Conservation (phyloP, 2,113 vertebrate genomes). For the Podarcis cretensis region DNA sequence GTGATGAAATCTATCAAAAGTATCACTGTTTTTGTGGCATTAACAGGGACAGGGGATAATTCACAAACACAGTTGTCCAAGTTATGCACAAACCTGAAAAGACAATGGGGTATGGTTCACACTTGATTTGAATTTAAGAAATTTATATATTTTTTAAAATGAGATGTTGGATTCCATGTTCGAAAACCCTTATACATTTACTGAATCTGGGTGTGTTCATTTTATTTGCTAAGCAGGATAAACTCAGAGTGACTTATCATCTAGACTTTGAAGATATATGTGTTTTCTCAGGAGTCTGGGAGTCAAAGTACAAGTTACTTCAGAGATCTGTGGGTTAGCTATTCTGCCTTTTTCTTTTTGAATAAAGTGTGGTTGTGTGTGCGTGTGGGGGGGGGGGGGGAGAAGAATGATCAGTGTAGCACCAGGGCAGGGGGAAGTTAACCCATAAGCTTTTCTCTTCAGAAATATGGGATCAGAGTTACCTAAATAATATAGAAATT, state of each 20-base stretch:
- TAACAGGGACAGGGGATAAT: background rate
- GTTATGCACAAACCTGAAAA: slow-evolving; percentile 16
- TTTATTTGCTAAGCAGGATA: background rate
- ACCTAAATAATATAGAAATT: too few relatives aligned
- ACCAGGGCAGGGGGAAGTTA: background rate
- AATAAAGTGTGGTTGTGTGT: background rate
- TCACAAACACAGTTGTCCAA: background rate
- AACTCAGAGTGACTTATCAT: background rate
- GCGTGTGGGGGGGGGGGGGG: too few relatives aligned
- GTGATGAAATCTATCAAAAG: background rate
- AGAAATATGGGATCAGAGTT: too few relatives aligned
- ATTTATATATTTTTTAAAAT: background rate
- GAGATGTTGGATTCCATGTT: background rate
- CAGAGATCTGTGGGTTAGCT: background rate
- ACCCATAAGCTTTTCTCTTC: background rate
- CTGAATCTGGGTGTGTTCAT: fast-evolving
- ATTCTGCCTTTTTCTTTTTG: background rate
- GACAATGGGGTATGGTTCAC: fast-evolving
- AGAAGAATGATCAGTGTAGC: background rate
- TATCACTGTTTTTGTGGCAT: background rate
- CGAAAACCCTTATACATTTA: background rate
- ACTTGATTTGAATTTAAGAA: background rate
- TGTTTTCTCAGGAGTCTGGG: background rate
- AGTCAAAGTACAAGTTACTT: background rate
- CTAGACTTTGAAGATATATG: background rate